These are phyloP conservation scores for Electrophaes corylata DNA, from an alignment of 2,888 invertebrate species.

Conservation along the genomic window DNA sequence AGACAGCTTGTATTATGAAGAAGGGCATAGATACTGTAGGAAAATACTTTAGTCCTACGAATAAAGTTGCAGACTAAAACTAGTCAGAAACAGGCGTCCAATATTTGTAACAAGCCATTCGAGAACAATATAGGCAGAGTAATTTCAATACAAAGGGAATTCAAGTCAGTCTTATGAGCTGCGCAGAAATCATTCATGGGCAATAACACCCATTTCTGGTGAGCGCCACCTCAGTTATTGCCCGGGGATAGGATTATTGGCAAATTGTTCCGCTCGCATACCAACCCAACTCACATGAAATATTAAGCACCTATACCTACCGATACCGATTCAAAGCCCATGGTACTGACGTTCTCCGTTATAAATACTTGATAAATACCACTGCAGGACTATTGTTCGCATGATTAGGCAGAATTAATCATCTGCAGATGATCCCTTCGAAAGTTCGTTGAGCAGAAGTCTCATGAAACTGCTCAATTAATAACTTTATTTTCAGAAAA, in stretches of 20 bases:
- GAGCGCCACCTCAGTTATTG: slow-evolving; percentile 76
- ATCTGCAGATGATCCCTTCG: slow-evolving; percentile 35
- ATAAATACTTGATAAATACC: slow-evolving; percentile 44
- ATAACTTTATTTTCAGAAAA: background rate
- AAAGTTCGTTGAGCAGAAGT: slow-evolving; percentile 17
- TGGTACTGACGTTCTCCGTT: slow-evolving; percentile 35
- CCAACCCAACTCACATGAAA: slow-evolving; percentile 73
- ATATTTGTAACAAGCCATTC: slow-evolving; percentile 26
- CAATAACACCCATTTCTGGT: slow-evolving; percentile 76
- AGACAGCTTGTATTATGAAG: too few species aligned
- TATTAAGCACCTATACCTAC: slow-evolving; percentile 67
- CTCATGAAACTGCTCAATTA: slow-evolving; percentile 11
- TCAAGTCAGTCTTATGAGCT: slow-evolving; percentile 59
- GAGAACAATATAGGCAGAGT: slow-evolving; percentile 37
- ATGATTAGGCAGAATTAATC: slow-evolving; percentile 39
- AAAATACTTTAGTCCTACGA: background rate
- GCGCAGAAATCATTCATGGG: slow-evolving; percentile 74
- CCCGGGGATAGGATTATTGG: slow-evolving; percentile 79
- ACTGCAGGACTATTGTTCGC: slow-evolving; percentile 35
- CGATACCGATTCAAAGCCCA: slow-evolving; percentile 32
- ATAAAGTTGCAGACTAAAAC: background rate
- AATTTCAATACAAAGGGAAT: slow-evolving; percentile 55
- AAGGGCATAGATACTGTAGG: too few species aligned
- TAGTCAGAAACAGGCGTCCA: background rate
- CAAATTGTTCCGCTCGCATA: slow-evolving; percentile 81